phyloP scores from a whole-genome alignment of 1,140 invertebrate genomes.

The Platyura marginata region DNA sequence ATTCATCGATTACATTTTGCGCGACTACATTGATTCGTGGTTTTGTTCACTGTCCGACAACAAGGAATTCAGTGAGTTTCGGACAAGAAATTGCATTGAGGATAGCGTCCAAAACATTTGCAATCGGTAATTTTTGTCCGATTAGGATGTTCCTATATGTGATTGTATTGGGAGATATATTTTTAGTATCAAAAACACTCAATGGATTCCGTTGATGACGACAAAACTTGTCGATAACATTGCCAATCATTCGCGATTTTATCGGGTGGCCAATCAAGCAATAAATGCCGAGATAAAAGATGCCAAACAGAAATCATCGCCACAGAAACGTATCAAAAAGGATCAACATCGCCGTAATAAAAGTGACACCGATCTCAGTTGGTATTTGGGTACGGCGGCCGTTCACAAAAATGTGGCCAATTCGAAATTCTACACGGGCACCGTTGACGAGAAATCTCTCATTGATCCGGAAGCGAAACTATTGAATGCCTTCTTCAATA shows the following conservation, averaged over 20 bases:
- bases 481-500: slow-evolving; percentile 3
- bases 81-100: slow-evolving; percentile 24
- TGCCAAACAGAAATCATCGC: slow-evolving; percentile 2
- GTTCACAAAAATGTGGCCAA: slow-evolving; percentile 19
- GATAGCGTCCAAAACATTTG: slow-evolving; percentile 33
- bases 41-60: slow-evolving; percentile 35
- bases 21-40: slow-evolving; percentile 64
- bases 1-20: slow-evolving; percentile 48
- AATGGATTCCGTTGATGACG: slow-evolving; percentile 77
- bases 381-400: slow-evolving; percentile 29
- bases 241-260: slow-evolving; percentile 71
- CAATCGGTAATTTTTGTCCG: slow-evolving; percentile 8
- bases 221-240: slow-evolving; percentile 76
- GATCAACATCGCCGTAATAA: slow-evolving; percentile 40
- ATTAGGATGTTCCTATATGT: too few species aligned
- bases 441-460: slow-evolving; percentile 16
- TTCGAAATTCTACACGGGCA: slow-evolving; percentile 22
- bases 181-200: slow-evolving; percentile 62
- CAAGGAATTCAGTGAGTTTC: slow-evolving; percentile 24
- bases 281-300: not conserved
- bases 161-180: too few species aligned
- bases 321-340: slow-evolving; percentile 1
- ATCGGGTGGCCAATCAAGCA: slow-evolving; percentile 23
- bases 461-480: slow-evolving; percentile 3
- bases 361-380: slow-evolving; percentile 48